Evolutionary conservation across 1,140 invertebrate species (phyloP).

Genomic region (Eriosoma lanigerum): DNA sequence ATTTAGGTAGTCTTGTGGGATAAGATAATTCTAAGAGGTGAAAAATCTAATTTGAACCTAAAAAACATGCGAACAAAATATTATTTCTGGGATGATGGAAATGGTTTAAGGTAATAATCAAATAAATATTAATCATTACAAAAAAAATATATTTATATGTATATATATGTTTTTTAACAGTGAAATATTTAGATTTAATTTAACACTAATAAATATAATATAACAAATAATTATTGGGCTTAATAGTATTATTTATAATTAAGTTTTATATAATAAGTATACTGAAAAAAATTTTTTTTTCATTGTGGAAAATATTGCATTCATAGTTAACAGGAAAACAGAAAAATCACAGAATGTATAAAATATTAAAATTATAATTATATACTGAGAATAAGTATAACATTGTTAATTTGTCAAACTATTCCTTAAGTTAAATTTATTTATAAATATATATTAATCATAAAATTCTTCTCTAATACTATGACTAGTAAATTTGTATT

Average conservation of each 20-base stretch:
- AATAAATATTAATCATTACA: background rate
- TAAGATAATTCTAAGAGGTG: conserved; percentile 92
- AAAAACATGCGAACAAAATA: conserved; percentile 97
- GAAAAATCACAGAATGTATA: background rate
- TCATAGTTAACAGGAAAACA: too few species aligned
- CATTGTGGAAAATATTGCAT: background rate
- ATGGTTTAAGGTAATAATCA: conserved; percentile 81
- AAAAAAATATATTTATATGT: background rate
- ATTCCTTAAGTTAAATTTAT: background rate
- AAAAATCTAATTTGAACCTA: conserved; percentile 87
- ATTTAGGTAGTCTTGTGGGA: conserved; percentile 95
- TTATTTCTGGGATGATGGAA: conserved; percentile 99
- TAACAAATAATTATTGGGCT: background rate
- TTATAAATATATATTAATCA: background rate
- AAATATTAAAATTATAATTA: background rate
- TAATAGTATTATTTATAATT: background rate
- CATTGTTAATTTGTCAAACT: background rate
- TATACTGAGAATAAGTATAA: background rate
- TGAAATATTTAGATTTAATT: conserved; percentile 15
- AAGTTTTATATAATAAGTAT: background rate
- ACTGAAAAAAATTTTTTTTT: background rate
- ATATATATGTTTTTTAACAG: conserved; percentile 19
- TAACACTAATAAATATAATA: conserved; percentile 13
- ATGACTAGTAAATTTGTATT: background rate
- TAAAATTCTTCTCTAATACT: background rate